These are phyloP conservation scores for Mugil cephalus DNA, from an alignment of 2,113 vertebrate genomes.

Conservation along the genomic window DNA sequence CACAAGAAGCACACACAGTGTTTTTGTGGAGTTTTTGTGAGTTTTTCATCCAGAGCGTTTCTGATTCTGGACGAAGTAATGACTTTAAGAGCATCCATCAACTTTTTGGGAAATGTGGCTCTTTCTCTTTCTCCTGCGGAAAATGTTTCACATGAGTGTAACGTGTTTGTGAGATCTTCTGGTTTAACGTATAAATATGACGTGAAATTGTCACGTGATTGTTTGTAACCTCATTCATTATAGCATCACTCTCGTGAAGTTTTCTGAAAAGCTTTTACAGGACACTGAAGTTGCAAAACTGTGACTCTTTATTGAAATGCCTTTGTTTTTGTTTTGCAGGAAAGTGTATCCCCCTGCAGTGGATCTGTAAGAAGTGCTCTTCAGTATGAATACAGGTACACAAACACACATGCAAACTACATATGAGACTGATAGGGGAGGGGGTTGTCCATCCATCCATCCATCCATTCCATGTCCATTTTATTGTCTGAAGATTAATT, in stretches of 20 bases:
- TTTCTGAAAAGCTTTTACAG: background rate
- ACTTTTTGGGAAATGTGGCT: background rate
- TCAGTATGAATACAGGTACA: slow-evolving; percentile 87
- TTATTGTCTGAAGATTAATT: no score
- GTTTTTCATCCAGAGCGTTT: background rate
- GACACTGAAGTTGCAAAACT: background rate
- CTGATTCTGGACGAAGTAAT: no score
- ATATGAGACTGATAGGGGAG: background rate
- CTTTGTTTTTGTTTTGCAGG: slow-evolving; percentile 72
- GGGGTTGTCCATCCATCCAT: no score
- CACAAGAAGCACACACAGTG: background rate
- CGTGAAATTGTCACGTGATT: no score
- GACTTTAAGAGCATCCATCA: background rate
- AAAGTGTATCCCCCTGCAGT: slow-evolving; percentile 66
- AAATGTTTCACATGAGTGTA: background rate
- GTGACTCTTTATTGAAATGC: background rate
- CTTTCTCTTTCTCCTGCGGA: background rate
- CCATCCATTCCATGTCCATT: no score
- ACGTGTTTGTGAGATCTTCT: background rate
- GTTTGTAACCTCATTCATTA: no score
- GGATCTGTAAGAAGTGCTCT: slow-evolving; percentile 72
- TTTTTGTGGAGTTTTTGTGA: background rate
- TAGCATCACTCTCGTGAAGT: no score
- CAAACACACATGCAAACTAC: slow-evolving; percentile 8
- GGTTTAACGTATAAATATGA: background rate